Evolutionary conservation across 2,888 invertebrate species (phyloP), one percentile per base, ranked within the genome.

Genomic region (Catocala sponsa): DNA sequence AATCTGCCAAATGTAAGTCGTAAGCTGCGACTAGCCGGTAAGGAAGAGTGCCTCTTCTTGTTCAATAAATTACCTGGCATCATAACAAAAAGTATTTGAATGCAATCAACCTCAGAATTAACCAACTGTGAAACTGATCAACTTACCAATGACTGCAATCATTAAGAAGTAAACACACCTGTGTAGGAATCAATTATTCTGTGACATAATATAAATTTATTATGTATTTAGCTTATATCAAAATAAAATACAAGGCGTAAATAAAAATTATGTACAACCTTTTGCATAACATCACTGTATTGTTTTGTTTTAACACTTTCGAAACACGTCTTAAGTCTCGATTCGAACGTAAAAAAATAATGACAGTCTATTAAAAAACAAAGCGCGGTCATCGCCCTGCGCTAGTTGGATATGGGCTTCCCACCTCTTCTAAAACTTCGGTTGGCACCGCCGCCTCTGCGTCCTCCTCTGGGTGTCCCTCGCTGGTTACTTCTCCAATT

Each of bases 201-300:
- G 78, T 83, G 81, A 86, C 86, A 86, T 88, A 89, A 88, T 87
- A 87, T 82, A 85, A 84, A 83, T 87, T 90, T 90, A 92, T 91
- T 91, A 87, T 89, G 87, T 88, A 77, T 87, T 83, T 81, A 89
- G 82, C 86, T 89, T 88, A 89, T 87, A 89, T 78, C 71, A 81
- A 88, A 88, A 84, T 87, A 88, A 88, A 89, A 85, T 87, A 90
- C 84, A 91, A 89, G 91, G 88, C 85, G 87, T 90, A 89, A 91
- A 85, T 81, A 84, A 84, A 88, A 90, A 90, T 85, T 92, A 92
- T 94, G 77, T 93, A 93, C 94, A 94, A 91, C 90, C 87, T 88
- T 85, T 85, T 83, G 80, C 81, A 85, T 85, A 80, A 79, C 83
- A 82, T 84, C 88, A 91, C 88, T 85, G 79, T 84, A 82, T 86